phyloP scores from a whole-genome alignment of 1,140 invertebrate species.

The Ridgeia piscesae region DNA sequence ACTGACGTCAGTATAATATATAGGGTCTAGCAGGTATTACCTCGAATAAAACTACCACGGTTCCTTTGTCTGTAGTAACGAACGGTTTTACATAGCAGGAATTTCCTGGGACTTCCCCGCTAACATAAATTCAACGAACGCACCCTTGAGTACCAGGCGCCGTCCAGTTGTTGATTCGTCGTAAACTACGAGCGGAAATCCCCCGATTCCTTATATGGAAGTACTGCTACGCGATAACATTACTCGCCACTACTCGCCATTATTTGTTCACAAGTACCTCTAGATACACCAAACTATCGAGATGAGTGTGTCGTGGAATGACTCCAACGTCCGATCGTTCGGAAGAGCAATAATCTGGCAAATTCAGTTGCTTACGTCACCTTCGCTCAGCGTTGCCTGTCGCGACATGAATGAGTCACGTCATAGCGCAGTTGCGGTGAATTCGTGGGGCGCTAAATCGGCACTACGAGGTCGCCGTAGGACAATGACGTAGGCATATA shows the following conservation, averaged over 20 bases:
- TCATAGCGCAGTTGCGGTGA: not conserved
- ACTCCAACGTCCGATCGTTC: not conserved
- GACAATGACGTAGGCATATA: not conserved
- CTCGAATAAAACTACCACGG: not conserved
- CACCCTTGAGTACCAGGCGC: not conserved
- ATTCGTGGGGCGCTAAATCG: not conserved
- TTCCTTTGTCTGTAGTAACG: not conserved
- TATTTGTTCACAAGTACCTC: not conserved
- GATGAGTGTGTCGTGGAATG: not conserved
- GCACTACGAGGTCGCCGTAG: slow-evolving; percentile 2
- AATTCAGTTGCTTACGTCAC: slow-evolving; percentile 5
- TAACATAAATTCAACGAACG: not conserved
- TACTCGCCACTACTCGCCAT: not conserved
- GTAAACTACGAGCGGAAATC: not conserved
- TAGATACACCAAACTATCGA: not conserved
- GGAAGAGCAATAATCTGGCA: not conserved
- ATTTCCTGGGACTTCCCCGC: not conserved
- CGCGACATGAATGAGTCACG: not conserved
- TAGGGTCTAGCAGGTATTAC: not conserved
- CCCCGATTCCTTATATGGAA: not conserved
- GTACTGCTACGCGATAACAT: not conserved
- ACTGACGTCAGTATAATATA: not conserved
- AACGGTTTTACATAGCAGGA: not conserved
- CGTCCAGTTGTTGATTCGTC: not conserved
- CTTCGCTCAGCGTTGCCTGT: not conserved